Percentiles rank a stretch among this genome's conserved stretches.
These are phyloP conservation scores for Yponomeuta malinellus DNA, from an alignment of 2,888 invertebrate genomes.

Conservation along the genomic window DNA sequence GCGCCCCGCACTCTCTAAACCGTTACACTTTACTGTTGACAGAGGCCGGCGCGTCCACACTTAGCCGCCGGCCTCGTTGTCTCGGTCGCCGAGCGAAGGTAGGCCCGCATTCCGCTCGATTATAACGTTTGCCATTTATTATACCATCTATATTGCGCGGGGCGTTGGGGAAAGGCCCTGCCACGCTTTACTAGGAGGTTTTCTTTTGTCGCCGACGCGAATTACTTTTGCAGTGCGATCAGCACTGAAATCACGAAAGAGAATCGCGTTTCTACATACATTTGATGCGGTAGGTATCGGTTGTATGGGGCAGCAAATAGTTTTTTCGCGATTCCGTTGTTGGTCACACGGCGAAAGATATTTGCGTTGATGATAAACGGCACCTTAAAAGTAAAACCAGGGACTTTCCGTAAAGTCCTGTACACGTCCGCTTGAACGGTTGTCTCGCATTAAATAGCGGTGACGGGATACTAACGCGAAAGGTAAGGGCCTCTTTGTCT, in stretches of 20 bases:
- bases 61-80: conserved; percentile 6
- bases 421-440: conserved; percentile 42
- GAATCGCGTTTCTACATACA: too few species aligned
- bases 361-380: background rate
- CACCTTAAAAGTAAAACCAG: background rate
- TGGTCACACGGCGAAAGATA: too few species aligned
- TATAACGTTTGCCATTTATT: conserved; percentile 11
- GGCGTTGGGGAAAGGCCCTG: background rate
- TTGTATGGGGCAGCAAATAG: too few species aligned
- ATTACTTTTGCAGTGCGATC: too few species aligned
- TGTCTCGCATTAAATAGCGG: conserved; percentile 34
- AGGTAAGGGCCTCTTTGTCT: conserved; percentile 32
- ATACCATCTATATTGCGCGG: background rate
- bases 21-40: conserved; percentile 25
- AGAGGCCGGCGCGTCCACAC: conserved; percentile 24
- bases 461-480: conserved; percentile 39
- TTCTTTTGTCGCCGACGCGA: too few species aligned
- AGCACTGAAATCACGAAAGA: too few species aligned
- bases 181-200: background rate
- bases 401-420: conserved; percentile 13
- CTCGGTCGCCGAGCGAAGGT: conserved; percentile 33
- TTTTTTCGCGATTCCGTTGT: too few species aligned
- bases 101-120: conserved; percentile 36
- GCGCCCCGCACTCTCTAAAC: conserved; percentile 19
- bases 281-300: too few species aligned